Percentiles rank a stretch among this genome's conserved stretches.
Conservation (phyloP, 2,797 vertebrate species). For the Enteromius afrohamiltoni region DNA sequence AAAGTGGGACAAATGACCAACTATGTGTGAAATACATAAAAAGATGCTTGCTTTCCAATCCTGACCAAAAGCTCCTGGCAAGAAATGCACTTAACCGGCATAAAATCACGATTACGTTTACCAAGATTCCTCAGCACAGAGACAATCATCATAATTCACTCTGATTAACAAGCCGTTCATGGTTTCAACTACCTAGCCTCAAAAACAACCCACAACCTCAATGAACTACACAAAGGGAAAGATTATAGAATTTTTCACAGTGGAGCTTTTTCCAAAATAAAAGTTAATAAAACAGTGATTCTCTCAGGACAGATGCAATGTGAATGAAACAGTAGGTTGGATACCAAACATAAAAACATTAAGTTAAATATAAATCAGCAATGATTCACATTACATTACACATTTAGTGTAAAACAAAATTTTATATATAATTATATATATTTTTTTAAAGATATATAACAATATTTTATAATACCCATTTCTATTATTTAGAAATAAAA, state of each 20-base stretch:
- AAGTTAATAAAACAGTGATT: slow-evolving; percentile 30
- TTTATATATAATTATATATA: slow-evolving; percentile 52
- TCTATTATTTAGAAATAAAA: slow-evolving; percentile 54
- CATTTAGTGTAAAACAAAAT: slow-evolving; percentile 64
- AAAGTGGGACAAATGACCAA: slow-evolving; percentile 35
- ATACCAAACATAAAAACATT: slow-evolving; percentile 66
- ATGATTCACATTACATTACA: slow-evolving; percentile 78
- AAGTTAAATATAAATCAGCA: slow-evolving; percentile 73
- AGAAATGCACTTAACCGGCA: slow-evolving; percentile 12
- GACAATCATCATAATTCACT: slow-evolving; percentile 32
- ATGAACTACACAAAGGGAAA: slow-evolving; percentile 29
- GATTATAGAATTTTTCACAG: slow-evolving; percentile 40
- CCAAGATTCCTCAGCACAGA: slow-evolving; percentile 25
- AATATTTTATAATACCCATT: slow-evolving; percentile 69
- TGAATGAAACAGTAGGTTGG: slow-evolving; percentile 49
- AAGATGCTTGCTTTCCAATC: slow-evolving; percentile 23
- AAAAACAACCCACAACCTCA: slow-evolving; percentile 11
- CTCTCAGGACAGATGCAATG: slow-evolving; percentile 33
- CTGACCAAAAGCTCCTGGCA: slow-evolving; percentile 62
- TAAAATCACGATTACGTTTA: slow-evolving; percentile 24
- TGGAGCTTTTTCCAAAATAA: slow-evolving; percentile 25
- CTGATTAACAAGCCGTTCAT: slow-evolving; percentile 28
- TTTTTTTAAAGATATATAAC: slow-evolving; percentile 71
- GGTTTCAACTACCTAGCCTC: slow-evolving; percentile 11
- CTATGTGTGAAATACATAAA: slow-evolving; percentile 27